A percentile compares a stretch with the other conserved stretches of the same genome.
Conservation (phyloP, 2,797 vertebrate species). For the Odontamblyopus lacepedii region DNA sequence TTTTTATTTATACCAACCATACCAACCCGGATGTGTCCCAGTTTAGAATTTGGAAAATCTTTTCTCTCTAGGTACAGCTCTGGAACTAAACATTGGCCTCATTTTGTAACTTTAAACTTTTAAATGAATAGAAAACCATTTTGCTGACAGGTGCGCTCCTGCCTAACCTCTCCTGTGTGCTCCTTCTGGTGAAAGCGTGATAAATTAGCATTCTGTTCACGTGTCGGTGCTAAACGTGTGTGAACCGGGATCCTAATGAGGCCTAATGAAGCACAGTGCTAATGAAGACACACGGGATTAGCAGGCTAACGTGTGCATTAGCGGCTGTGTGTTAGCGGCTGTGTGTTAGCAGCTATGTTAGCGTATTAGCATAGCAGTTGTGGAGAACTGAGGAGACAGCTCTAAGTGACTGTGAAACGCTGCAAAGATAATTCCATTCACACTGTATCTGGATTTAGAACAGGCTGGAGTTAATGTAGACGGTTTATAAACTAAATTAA, state of each 20-base stretch:
- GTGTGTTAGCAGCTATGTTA: neutral
- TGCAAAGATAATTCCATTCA: neutral
- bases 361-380: neutral
- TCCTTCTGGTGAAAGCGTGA: neutral
- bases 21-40: no score
- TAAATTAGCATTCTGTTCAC: neutral
- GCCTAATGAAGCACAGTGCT: constrained; percentile 45
- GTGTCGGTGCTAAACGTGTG: constrained; percentile 23
- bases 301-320: neutral
- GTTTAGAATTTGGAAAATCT: no score
- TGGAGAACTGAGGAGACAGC: neutral
- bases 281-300: constrained; percentile 30
- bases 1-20: no score
- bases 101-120: neutral
- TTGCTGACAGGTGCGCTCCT: neutral
- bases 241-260: constrained; percentile 45
- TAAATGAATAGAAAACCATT: neutral
- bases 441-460: neutral
- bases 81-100: neutral
- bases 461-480: neutral
- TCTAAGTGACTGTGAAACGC: neutral
- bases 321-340: neutral
- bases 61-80: no score
- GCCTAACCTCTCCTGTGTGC: constrained; percentile 27
- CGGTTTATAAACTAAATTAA: neutral